Conservation (phyloP, 1,140 invertebrate species). For the Drosophila leontia region DNA sequence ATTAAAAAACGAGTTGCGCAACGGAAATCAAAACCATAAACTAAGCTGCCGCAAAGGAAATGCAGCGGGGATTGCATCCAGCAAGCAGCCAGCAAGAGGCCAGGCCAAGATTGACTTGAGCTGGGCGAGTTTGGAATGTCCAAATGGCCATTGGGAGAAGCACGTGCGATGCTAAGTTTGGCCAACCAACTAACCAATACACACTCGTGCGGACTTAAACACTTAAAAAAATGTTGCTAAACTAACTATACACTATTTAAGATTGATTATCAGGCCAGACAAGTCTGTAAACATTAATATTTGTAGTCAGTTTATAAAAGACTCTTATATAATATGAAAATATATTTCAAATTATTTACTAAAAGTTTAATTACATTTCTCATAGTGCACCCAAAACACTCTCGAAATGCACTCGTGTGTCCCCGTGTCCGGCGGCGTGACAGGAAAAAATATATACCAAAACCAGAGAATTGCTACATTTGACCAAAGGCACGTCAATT, state of each 20-base stretch:
- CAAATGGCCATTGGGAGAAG: conserved; percentile 26
- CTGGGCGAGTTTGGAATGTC: conserved; percentile 22
- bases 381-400: conserved; percentile 19
- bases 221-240: conserved; percentile 1
- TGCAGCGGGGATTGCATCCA: conserved; percentile 31
- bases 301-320: no score
- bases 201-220: conserved; percentile 31
- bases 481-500: conserved; percentile 77
- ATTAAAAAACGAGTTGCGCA: conserved; percentile 52
- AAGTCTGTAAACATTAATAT: not conserved
- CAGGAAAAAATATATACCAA: conserved; percentile 52
- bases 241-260: not conserved
- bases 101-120: conserved; percentile 36
- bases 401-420: conserved; percentile 73
- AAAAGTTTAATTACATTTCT: not conserved
- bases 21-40: conserved; percentile 65
- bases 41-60: conserved; percentile 50
- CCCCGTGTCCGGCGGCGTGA: conserved; percentile 53
- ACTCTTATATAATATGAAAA: not conserved
- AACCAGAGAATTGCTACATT: conserved; percentile 59
- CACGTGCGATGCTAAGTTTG: conserved; percentile 63
- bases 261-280: no score
- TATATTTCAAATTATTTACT: no score
- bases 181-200: conserved; percentile 51
- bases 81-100: conserved; percentile 2